Evolutionary conservation across 1,140 invertebrate species (phyloP).

Genomic region (Sitobion miscanthi): DNA sequence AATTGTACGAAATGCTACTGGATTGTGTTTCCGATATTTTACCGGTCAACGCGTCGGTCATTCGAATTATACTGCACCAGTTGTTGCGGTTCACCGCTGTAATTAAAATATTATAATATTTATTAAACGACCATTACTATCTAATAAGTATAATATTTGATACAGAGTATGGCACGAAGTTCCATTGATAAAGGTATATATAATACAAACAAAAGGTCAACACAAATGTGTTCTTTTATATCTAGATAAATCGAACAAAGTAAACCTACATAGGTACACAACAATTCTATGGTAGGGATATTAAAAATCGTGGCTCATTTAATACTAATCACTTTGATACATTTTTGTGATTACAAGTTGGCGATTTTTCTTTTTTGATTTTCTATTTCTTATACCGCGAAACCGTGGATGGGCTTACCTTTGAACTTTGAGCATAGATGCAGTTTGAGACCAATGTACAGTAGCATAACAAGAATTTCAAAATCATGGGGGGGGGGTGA

Average conservation of each 20-base stretch:
- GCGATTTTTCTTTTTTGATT: not conserved
- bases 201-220: not conserved
- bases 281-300: not conserved
- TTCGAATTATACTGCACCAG: not conserved
- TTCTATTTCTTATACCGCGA: not conserved
- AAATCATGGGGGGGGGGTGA: too few species aligned
- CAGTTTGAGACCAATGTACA: too few species aligned
- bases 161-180: not conserved
- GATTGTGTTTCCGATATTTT: not conserved
- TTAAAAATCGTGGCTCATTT: not conserved
- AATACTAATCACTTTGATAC: not conserved
- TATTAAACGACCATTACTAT: not conserved
- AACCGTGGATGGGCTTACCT: not conserved
- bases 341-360: not conserved
- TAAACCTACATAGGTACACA: not conserved
- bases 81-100: not conserved
- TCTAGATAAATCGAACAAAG: not conserved
- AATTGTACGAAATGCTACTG: not conserved
- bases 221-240: not conserved
- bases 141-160: not conserved
- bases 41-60: not conserved
- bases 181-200: not conserved
- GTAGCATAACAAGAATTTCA: too few species aligned
- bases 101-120: not conserved
- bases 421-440: not conserved